Evolutionary conservation across 2,113 vertebrate species (phyloP).

Genomic region (Poicephalus gulielmi): DNA sequence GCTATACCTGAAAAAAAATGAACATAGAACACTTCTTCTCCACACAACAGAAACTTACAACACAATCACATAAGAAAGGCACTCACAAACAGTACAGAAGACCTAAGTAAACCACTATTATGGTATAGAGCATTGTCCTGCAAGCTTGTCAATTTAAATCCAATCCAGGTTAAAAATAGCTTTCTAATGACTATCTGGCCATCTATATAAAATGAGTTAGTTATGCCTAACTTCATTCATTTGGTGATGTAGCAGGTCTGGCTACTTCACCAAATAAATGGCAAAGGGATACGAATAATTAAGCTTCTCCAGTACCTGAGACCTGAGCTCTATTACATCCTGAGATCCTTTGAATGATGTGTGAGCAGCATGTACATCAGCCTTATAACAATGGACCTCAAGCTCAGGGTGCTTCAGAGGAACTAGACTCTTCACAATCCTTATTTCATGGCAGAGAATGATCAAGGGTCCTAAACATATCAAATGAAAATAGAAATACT

Average conservation of each 20-base stretch:
- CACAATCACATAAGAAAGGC: not conserved
- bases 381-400: not conserved
- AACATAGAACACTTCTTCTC: not conserved
- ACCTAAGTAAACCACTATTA: not conserved
- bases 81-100: not conserved
- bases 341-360: not conserved
- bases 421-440: not conserved
- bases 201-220: not conserved
- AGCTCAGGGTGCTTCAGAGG: not conserved
- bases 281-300: not conserved
- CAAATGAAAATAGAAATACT: not conserved
- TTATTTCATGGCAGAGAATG: not conserved
- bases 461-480: fast-evolving
- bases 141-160: not conserved
- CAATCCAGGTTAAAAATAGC: not conserved
- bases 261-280: not conserved
- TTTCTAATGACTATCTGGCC: not conserved
- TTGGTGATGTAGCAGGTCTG: not conserved
- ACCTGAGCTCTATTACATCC: not conserved
- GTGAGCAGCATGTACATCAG: not conserved
- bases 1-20: constrained; percentile 32
- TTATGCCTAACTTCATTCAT: not conserved
- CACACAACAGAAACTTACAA: not conserved
- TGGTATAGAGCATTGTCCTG: not conserved
- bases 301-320: not conserved